phyloP scores from a whole-genome alignment of 2,113 vertebrate species.

The Melanostigma gelatinosum region DNA sequence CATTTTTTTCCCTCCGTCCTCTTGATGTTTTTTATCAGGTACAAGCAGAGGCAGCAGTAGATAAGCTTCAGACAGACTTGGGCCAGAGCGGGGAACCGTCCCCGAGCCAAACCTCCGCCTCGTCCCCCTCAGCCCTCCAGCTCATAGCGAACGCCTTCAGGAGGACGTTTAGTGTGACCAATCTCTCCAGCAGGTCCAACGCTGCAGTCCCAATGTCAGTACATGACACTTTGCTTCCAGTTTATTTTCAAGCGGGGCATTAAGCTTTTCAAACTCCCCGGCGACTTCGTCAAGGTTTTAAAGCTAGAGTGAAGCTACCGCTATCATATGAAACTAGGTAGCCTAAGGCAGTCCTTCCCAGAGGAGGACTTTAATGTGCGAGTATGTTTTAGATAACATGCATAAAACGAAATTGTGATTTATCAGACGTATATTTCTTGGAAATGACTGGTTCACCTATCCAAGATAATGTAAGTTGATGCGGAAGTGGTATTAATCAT shows the following conservation, averaged over 20 bases:
- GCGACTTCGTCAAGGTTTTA: not conserved
- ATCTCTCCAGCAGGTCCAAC: slow-evolving; percentile 54
- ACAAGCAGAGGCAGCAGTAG: slow-evolving; percentile 41
- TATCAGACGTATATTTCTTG: not conserved
- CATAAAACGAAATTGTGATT: not conserved
- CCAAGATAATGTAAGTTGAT: too few relatives aligned
- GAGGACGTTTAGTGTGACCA: slow-evolving; percentile 70
- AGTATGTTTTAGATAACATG: not conserved
- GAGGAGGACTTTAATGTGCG: not conserved
- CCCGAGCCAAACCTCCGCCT: slow-evolving; percentile 46
- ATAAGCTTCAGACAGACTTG: slow-evolving; percentile 45
- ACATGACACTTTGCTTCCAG: not conserved
- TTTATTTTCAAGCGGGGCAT: not conserved
- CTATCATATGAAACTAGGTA: not conserved
- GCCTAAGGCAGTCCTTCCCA: not conserved
- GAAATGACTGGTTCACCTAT: not conserved
- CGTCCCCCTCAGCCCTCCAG: slow-evolving; percentile 72
- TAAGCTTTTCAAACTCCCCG: not conserved
- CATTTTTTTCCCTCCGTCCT: slow-evolving; percentile 33
- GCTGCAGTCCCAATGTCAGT: slow-evolving; percentile 62
- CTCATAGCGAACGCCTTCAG: slow-evolving; percentile 73
- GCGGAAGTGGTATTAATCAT: too few relatives aligned
- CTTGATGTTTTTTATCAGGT: slow-evolving; percentile 69
- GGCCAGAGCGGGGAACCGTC: slow-evolving; percentile 38
- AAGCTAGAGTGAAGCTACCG: not conserved